A percentile compares a stretch with the other conserved stretches of the same genome.
Evolutionary conservation across 2,797 vertebrate genomes (phyloP).

Genomic region (Garrulus glandarius): DNA sequence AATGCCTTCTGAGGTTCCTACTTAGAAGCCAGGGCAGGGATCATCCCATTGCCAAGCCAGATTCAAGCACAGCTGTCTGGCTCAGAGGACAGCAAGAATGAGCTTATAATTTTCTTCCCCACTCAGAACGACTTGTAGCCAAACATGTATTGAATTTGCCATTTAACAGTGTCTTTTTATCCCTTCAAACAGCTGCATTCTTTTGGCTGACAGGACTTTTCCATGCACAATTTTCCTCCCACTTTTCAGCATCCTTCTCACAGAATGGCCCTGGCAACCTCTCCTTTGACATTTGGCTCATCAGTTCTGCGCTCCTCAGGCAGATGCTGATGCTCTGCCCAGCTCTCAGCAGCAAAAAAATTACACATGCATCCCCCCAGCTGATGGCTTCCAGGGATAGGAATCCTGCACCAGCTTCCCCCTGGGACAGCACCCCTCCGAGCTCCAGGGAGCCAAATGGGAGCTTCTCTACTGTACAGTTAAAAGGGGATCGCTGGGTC

Average conservation of each 20-base stretch:
- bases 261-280: background rate
- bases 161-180: background rate
- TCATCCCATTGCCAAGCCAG: background rate
- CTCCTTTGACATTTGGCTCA: background rate
- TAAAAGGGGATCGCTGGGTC: background rate
- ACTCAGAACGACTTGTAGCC: background rate
- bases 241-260: background rate
- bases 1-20: background rate
- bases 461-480: background rate
- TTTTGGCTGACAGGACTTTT: background rate
- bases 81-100: background rate
- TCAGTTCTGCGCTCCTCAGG: background rate
- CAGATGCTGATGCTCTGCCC: background rate
- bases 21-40: background rate
- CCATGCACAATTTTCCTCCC: background rate
- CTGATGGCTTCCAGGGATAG: background rate
- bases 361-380: fast-evolving
- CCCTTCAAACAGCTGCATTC: background rate
- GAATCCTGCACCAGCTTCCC: background rate
- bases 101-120: background rate
- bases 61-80: background rate
- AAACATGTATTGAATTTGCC: background rate
- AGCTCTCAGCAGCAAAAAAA: background rate
- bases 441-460: background rate
- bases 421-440: background rate